Evolutionary conservation across 2,888 invertebrate species (phyloP).

Genomic region (Scelioninae gen. 1): DNA sequence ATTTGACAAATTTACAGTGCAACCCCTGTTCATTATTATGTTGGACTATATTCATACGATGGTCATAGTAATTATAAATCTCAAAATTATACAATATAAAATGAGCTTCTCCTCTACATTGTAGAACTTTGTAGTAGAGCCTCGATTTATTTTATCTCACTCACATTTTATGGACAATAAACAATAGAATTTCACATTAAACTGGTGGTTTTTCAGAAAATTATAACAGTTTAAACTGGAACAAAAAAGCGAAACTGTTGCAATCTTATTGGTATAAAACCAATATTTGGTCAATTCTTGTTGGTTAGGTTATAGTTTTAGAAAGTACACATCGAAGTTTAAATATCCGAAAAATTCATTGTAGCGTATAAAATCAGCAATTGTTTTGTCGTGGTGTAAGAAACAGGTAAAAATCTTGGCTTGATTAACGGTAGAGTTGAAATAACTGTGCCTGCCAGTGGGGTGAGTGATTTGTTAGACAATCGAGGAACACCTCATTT

Average conservation of each 20-base stretch:
- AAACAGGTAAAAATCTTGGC: conserved; percentile 46
- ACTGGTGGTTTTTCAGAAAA: no score
- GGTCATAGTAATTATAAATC: no score
- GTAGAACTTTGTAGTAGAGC: no score
- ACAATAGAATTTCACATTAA: no score
- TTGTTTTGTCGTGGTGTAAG: conserved; percentile 54
- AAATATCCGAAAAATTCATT: conserved; percentile 34
- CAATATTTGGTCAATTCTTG: neutral
- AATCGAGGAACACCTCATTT: conserved; percentile 49
- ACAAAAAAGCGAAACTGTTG: neutral
- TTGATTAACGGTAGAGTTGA: conserved; percentile 58
- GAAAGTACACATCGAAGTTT: conserved; percentile 24
- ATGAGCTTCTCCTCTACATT: no score
- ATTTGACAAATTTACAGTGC: no score
- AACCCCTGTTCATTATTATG: no score
- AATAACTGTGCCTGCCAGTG: conserved; percentile 54
- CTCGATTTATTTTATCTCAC: no score
- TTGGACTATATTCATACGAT: no score
- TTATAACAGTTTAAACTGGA: no score
- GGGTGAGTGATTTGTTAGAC: conserved; percentile 61
- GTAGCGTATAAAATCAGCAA: conserved; percentile 64
- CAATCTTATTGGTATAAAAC: neutral
- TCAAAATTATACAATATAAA: no score
- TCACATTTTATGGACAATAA: no score
- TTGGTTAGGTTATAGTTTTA: conserved; percentile 9